Percentiles rank a stretch among this genome's conserved stretches.
Evolutionary conservation across 2,113 vertebrate species (phyloP).

Genomic region (Candoia aspera): DNA sequence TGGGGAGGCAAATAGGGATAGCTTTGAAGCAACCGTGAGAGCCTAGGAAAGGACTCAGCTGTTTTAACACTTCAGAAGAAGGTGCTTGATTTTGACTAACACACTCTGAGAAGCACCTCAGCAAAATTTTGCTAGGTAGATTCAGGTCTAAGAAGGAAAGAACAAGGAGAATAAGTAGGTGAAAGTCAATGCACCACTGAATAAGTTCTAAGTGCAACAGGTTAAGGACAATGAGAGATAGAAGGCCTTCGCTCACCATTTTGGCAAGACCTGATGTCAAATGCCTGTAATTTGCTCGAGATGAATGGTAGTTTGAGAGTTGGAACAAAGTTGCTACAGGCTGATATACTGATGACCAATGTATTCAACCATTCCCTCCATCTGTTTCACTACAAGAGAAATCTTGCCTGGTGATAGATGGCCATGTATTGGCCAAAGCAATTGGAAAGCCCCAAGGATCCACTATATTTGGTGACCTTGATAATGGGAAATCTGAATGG

Average conservation of each 20-base stretch:
- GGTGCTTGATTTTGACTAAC: background rate
- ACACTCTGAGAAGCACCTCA: background rate
- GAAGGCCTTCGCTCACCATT: background rate
- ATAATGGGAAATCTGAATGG: background rate
- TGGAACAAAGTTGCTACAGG: background rate
- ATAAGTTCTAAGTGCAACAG: background rate
- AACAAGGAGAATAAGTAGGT: fast-evolving
- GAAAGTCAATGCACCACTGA: background rate
- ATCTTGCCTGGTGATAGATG: background rate
- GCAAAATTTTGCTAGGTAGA: background rate
- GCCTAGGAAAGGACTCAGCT: background rate
- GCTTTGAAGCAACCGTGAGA: background rate
- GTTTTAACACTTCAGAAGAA: background rate
- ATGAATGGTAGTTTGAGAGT: background rate
- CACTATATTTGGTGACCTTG: background rate
- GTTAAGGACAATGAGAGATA: background rate
- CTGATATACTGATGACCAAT: background rate
- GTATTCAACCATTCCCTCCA: fast-evolving
- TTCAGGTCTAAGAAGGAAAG: background rate
- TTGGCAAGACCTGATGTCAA: background rate
- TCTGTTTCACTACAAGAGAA: background rate
- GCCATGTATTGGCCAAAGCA: background rate
- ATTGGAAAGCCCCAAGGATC: background rate
- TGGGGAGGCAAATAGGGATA: background rate
- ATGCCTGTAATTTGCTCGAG: background rate